A percentile compares a stretch with the other conserved stretches of the same genome.
Conservation (phyloP, 2,797 vertebrate genomes). For the Microcaecilia unicolor region DNA sequence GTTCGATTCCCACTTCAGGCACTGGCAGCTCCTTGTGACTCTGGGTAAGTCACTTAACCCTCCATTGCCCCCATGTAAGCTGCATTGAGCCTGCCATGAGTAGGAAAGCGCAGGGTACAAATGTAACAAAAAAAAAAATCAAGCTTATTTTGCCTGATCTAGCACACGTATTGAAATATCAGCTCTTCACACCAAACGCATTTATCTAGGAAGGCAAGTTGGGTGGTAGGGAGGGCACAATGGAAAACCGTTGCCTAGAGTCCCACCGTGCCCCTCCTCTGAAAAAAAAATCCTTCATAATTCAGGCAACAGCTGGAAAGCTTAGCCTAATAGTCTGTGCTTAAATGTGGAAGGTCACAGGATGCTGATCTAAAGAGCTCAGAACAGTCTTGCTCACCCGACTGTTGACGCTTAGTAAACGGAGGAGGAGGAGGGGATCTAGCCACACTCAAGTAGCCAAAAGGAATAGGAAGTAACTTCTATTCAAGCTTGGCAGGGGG, state of each 20-base stretch:
- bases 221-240: constrained; percentile 44
- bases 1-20: no score
- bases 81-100: no score
- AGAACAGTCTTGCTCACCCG: constrained; percentile 62
- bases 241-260: constrained; percentile 55
- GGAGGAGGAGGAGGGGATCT: constrained; percentile 59
- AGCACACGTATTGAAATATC: neutral
- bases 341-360: constrained; percentile 75
- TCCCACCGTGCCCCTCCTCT: constrained; percentile 46
- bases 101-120: no score
- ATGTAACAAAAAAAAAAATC: no score
- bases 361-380: constrained; percentile 73
- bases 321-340: constrained; percentile 66
- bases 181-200: neutral
- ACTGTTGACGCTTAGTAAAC: constrained; percentile 70
- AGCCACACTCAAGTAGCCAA: neutral
- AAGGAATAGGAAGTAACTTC: constrained; percentile 64
- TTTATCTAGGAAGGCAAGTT: constrained; percentile 33
- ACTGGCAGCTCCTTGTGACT: no score
- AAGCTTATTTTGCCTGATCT: neutral
- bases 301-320: constrained; percentile 74
- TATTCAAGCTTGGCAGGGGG: constrained; percentile 62
- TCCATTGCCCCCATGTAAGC: no score
- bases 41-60: no score
- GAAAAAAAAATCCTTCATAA: constrained; percentile 41